A percentile compares a stretch with the other conserved stretches of the same genome.
Evolutionary conservation across 2,888 invertebrate genomes (phyloP).

Genomic region (Eristalis intricaria): DNA sequence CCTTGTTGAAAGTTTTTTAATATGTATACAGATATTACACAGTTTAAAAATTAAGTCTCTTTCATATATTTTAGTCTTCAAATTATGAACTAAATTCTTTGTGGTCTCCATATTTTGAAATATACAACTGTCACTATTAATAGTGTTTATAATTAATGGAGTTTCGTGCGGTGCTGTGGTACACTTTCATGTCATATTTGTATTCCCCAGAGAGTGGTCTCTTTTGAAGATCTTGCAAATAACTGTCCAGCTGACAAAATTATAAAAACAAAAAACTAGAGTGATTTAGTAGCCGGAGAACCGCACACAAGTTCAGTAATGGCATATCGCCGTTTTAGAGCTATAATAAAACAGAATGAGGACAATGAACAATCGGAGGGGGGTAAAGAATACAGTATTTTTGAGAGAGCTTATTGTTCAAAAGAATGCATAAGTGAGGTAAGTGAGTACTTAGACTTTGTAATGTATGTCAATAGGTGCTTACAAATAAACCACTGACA

Average conservation of each 20-base stretch:
- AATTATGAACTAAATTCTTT: too few relatives aligned
- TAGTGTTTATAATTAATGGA: too few relatives aligned
- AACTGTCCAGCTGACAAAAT: neutral
- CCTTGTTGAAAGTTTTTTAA: too few relatives aligned
- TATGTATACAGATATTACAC: too few relatives aligned
- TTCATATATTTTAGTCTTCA: too few relatives aligned
- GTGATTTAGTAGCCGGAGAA: neutral
- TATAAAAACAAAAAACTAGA: neutral
- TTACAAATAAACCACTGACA: neutral
- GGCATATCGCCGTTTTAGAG: slow-evolving; percentile 52
- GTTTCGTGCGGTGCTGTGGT: neutral
- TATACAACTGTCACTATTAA: too few relatives aligned
- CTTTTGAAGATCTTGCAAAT: neutral
- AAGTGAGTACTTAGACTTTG: neutral
- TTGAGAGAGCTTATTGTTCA: slow-evolving; percentile 39
- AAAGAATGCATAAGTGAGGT: slow-evolving; percentile 14
- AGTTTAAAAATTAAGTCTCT: too few relatives aligned
- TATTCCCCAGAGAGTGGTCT: neutral
- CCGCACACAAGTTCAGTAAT: neutral
- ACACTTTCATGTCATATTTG: neutral
- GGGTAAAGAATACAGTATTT: slow-evolving; percentile 26
- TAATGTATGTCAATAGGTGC: neutral
- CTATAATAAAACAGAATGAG: slow-evolving; percentile 40
- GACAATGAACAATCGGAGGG: neutral
- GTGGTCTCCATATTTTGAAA: too few relatives aligned